Percentiles rank a stretch among this genome's conserved stretches.
Conservation (phyloP, 1,140 invertebrate genomes). For the Zaprionus capensis region DNA sequence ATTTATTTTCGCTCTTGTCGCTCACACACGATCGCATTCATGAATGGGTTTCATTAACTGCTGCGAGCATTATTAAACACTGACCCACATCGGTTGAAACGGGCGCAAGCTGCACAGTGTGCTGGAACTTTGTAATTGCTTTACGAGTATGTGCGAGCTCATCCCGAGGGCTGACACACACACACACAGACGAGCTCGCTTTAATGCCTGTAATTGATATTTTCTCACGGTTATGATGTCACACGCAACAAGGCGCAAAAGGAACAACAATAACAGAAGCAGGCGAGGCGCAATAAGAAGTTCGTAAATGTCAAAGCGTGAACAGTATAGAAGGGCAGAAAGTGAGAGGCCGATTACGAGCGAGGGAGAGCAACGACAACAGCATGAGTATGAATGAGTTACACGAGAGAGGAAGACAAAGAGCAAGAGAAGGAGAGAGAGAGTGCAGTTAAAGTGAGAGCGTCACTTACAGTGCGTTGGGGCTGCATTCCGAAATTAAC, state of each 20-base stretch:
- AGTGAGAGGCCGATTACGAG: slow-evolving; percentile 5
- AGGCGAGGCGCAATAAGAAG: slow-evolving; percentile 46
- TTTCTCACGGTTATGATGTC: slow-evolving; percentile 79
- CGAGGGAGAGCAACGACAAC: background rate
- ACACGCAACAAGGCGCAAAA: slow-evolving; percentile 49
- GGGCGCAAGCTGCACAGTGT: slow-evolving; percentile 27
- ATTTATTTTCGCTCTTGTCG: slow-evolving; percentile 57
- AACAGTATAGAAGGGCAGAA: slow-evolving; percentile 10
- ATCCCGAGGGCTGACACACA: slow-evolving; percentile 23
- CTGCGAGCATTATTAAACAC: slow-evolving; percentile 60
- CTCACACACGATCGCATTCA: slow-evolving; percentile 22
- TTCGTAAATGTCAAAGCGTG: slow-evolving; percentile 49
- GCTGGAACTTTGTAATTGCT: slow-evolving; percentile 41
- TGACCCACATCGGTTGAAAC: slow-evolving; percentile 63
- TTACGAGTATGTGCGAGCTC: slow-evolving; percentile 14
- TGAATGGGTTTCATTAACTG: slow-evolving; percentile 76
- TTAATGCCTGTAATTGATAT: slow-evolving; percentile 54
- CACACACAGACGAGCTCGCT: background rate
- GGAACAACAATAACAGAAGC: slow-evolving; percentile 36
- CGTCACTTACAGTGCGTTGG: slow-evolving; percentile 18
- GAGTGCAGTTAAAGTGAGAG: slow-evolving; percentile 2
- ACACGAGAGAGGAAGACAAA: slow-evolving; percentile 2
- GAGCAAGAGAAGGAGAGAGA: slow-evolving; percentile 17
- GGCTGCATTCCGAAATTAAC: slow-evolving; percentile 15
- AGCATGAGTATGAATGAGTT: slow-evolving; percentile 34